A percentile compares a stretch with the other conserved stretches of the same genome.
Evolutionary conservation across 1,140 invertebrate species (phyloP).

Genomic region (Medauroidea extradentata): DNA sequence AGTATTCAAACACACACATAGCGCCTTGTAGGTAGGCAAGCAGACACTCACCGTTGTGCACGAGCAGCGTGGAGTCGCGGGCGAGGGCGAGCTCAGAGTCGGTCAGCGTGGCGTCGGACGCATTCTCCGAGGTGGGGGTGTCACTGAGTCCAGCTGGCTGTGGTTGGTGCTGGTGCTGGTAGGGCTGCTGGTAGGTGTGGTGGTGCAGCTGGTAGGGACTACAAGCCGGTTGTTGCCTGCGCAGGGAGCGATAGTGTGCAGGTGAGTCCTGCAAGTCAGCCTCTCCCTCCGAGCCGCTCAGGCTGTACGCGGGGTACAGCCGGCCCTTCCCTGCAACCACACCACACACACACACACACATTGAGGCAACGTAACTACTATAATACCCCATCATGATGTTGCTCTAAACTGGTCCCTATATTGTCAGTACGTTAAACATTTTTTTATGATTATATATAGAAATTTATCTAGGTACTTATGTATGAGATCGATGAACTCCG

Average conservation of each 20-base stretch:
- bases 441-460: no score
- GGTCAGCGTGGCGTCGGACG: constrained; percentile 73
- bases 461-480: no score
- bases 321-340: constrained; percentile 65
- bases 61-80: constrained; percentile 68
- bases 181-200: constrained; percentile 43
- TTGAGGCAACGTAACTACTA: no score
- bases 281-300: constrained; percentile 59
- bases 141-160: constrained; percentile 61
- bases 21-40: no score
- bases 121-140: constrained; percentile 73
- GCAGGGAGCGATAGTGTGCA: constrained; percentile 38
- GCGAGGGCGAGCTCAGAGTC: constrained; percentile 74
- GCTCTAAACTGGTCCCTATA: no score
- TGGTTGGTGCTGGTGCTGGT: constrained; percentile 48
- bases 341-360: no score
- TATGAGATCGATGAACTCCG: no score
- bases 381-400: no score
- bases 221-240: constrained; percentile 35
- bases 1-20: no score
- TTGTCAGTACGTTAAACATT: no score
- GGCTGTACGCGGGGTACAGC: constrained; percentile 62
- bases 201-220: constrained; percentile 6
- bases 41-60: constrained; percentile 66
- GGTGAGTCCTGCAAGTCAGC: constrained; percentile 43